phyloP scores from a whole-genome alignment of 2,888 invertebrate species.

The Ormia ochracea region DNA sequence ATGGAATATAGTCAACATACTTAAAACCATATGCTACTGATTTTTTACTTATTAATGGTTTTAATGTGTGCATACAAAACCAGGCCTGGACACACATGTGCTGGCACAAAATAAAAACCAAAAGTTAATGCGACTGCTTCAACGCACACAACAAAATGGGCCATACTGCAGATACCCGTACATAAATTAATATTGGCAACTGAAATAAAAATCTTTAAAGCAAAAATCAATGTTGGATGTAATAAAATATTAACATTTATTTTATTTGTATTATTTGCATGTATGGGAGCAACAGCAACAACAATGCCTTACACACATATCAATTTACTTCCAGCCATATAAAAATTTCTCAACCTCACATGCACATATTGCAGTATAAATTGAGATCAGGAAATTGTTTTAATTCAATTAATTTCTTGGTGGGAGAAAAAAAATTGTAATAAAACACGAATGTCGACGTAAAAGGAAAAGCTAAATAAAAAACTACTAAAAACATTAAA shows the following conservation, averaged over 20 bases:
- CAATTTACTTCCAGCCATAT: neutral
- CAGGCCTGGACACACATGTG: slow-evolving; percentile 2
- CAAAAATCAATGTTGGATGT: slow-evolving; percentile 33
- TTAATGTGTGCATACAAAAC: neutral
- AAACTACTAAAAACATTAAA: slow-evolving; percentile 28
- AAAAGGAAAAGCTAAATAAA: slow-evolving; percentile 5
- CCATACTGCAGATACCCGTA: neutral
- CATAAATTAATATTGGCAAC: neutral
- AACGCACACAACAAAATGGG: neutral
- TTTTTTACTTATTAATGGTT: neutral
- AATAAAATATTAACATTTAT: slow-evolving; percentile 45
- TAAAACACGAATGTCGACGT: slow-evolving; percentile 15
- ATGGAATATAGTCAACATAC: neutral
- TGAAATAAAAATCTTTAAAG: slow-evolving; percentile 15
- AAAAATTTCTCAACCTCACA: neutral
- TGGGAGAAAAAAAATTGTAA: slow-evolving; percentile 29
- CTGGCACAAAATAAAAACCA: neutral
- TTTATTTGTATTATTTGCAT: neutral
- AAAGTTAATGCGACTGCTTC: neutral
- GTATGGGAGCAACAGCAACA: neutral
- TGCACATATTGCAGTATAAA: neutral
- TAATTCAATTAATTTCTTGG: slow-evolving; percentile 55
- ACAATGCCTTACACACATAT: neutral
- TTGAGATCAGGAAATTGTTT: slow-evolving; percentile 53
- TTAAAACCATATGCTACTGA: slow-evolving; percentile 27